Percentiles rank a stretch among this genome's conserved stretches.
Conservation (phyloP, 2,888 invertebrate species). For the Apeira syringaria region DNA sequence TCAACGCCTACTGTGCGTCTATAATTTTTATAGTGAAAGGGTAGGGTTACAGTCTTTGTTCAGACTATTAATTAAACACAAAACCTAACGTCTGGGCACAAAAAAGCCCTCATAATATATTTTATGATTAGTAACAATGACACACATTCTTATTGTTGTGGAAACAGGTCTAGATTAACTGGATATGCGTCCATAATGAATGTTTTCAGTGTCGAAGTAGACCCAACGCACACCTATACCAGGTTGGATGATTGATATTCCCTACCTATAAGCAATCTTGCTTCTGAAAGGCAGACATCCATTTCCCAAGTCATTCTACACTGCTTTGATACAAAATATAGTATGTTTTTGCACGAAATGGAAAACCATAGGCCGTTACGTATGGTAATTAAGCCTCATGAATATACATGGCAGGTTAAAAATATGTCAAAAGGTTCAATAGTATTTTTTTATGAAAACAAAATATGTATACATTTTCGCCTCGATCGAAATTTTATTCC, state of each 20-base stretch:
- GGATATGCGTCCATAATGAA: constrained; percentile 8
- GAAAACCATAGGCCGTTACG: neutral
- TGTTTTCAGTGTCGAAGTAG: constrained; percentile 3
- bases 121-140: constrained; percentile 19
- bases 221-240: constrained; percentile 10
- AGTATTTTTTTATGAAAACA: no score
- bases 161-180: constrained; percentile 5
- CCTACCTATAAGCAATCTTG: constrained; percentile 1
- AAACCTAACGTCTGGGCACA: neutral
- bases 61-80: neutral
- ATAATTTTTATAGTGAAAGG: no score
- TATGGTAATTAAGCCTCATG: constrained; percentile 12
- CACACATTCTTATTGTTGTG: constrained; percentile 11
- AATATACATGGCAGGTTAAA: constrained; percentile 5
- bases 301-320: constrained; percentile 13
- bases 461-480: no score
- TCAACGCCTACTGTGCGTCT: no score
- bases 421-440: neutral
- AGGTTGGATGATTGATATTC: constrained; percentile 27
- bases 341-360: constrained; percentile 7
- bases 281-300: constrained; percentile 5
- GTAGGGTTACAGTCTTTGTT: no score
- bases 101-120: no score
- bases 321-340: constrained; percentile 9
- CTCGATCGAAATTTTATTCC: no score